These are phyloP conservation scores for Bovichtus diacanthus DNA, from an alignment of 2,797 vertebrate genomes.

Conservation along the genomic window DNA sequence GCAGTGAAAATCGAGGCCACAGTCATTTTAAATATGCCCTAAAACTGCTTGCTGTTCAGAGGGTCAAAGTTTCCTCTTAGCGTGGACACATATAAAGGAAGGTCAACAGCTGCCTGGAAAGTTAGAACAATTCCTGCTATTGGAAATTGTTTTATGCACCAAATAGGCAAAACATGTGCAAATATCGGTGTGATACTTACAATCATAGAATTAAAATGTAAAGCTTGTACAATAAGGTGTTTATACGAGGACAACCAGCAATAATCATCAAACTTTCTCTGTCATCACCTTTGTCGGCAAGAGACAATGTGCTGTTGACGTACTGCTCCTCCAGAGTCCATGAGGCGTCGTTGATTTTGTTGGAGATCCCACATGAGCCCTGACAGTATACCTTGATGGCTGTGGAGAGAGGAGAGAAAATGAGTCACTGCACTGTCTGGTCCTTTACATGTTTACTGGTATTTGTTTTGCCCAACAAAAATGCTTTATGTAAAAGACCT, in stretches of 20 bases:
- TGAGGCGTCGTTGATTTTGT: conserved; percentile 89
- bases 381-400: conserved; percentile 95
- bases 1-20: too few relatives aligned
- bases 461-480: background rate
- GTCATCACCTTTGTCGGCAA: conserved; percentile 95
- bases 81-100: background rate
- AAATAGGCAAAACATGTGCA: background rate
- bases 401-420: conserved; percentile 65
- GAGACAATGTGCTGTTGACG: conserved; percentile 92
- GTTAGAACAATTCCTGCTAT: background rate
- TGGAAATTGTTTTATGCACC: background rate
- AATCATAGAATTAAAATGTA: background rate
- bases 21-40: too few relatives aligned
- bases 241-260: background rate
- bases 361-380: conserved; percentile 94
- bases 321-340: conserved; percentile 94
- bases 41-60: too few relatives aligned
- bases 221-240: background rate
- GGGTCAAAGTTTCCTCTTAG: background rate
- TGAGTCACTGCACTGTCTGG: background rate
- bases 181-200: background rate
- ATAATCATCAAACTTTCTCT: too few relatives aligned
- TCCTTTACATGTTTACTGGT: background rate
- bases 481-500: background rate
- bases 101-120: background rate